Percentiles rank a stretch among this genome's conserved stretches.
Conservation (phyloP, 2,113 vertebrate genomes). For the Pandion haliaetus region DNA sequence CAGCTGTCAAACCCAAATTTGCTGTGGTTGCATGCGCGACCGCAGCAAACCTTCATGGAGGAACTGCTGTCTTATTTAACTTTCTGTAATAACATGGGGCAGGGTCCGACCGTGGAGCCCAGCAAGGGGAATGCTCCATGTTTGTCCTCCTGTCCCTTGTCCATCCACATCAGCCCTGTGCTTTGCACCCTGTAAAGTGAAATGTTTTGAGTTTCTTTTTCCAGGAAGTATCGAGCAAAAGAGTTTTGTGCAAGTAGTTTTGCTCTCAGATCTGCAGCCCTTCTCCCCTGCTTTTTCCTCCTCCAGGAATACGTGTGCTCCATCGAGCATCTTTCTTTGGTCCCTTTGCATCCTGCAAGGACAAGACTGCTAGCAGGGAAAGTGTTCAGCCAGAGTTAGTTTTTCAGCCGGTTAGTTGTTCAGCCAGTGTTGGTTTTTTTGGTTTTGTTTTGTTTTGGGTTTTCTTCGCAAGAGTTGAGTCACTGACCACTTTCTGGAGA, state of each 20-base stretch:
- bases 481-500: not conserved
- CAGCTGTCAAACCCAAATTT: not conserved
- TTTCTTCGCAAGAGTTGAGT: not conserved
- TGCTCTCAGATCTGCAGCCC: not conserved
- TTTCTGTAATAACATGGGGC: not conserved
- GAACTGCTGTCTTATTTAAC: not conserved
- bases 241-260: not conserved
- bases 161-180: not conserved
- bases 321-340: not conserved
- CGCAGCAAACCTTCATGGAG: not conserved
- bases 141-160: not conserved
- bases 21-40: fast-evolving
- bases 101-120: not conserved
- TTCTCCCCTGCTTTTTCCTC: not conserved
- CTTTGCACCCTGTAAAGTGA: not conserved
- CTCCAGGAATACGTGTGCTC: fast-evolving
- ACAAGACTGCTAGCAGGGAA: not conserved
- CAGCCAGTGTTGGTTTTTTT: not conserved
- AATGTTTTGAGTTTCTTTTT: not conserved
- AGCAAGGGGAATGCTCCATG: fast-evolving
- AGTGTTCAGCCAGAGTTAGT: not conserved
- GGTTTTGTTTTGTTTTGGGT: too few relatives aligned
- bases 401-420: too few relatives aligned
- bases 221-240: not conserved
- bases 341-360: not conserved